Conservation (phyloP, 2,797 vertebrate genomes). For the Emydoidea blandingii region DNA sequence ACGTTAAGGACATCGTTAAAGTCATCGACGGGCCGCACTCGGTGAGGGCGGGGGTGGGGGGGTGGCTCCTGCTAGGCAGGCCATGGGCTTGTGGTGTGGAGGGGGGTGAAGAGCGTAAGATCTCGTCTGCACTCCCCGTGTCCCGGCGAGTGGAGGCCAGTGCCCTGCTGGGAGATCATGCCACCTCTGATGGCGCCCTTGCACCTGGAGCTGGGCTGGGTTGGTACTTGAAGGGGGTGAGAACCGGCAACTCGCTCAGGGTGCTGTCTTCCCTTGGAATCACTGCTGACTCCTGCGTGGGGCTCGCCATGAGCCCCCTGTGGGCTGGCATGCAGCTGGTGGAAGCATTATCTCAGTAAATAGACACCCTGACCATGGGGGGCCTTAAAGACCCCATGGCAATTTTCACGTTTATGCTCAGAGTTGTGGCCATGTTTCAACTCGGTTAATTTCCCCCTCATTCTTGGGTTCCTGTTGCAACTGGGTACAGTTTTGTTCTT, state of each 20-base stretch:
- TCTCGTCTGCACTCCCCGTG: not conserved
- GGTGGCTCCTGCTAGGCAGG: not conserved
- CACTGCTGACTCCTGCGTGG: not conserved
- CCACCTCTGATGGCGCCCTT: not conserved
- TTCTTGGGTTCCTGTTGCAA: not conserved
- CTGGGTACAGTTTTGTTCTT: not conserved
- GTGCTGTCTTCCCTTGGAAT: not conserved
- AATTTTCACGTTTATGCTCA: not conserved
- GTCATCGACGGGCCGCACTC: slow-evolving; percentile 97
- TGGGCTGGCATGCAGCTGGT: too few species aligned
- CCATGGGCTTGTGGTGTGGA: not conserved
- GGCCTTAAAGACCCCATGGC: too few species aligned
- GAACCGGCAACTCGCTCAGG: not conserved
- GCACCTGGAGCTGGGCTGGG: not conserved
- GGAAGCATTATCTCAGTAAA: not conserved
- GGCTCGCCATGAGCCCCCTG: too few species aligned
- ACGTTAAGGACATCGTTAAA: slow-evolving; percentile 96
- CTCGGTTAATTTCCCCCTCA: not conserved
- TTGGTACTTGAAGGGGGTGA: not conserved
- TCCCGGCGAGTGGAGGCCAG: not conserved
- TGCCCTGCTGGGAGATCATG: not conserved
- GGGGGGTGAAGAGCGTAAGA: not conserved
- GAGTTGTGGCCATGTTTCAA: not conserved
- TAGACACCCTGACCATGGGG: not conserved
- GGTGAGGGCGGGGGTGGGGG: slow-evolving; percentile 68